These are phyloP conservation scores for Puffinus mauretanicus DNA, from an alignment of 2,113 vertebrate species.

Conservation along the genomic window DNA sequence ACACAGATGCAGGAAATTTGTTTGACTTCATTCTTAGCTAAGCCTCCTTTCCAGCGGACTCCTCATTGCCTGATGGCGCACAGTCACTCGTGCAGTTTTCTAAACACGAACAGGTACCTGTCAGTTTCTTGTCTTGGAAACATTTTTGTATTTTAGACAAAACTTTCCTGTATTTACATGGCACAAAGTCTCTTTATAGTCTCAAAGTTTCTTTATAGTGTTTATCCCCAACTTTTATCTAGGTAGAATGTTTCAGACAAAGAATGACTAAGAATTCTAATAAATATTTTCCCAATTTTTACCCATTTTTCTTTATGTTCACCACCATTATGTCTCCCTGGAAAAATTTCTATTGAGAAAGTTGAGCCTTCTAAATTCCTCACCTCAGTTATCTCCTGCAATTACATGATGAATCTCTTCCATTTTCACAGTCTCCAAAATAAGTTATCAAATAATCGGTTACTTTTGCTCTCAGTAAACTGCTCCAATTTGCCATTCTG, in stretches of 20 bases:
- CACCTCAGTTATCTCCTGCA: not conserved
- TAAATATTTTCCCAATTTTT: not conserved
- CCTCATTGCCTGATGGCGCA: not conserved
- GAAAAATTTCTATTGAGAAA: not conserved
- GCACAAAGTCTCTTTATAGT: not conserved
- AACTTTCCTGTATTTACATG: not conserved
- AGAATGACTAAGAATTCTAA: not conserved
- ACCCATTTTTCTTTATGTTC: not conserved
- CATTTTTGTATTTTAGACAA: not conserved
- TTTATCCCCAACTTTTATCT: not conserved
- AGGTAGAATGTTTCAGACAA: not conserved
- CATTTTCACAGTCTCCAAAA: not conserved
- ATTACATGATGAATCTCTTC: not conserved
- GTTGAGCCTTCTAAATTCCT: not conserved
- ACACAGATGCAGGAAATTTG: constrained; percentile 24
- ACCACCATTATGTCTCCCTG: not conserved
- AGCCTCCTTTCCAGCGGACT: not conserved
- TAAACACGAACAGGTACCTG: not conserved
- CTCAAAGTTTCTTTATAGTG: not conserved
- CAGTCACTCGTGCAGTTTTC: not conserved
- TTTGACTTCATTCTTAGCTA: constrained; percentile 7
- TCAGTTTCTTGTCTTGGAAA: not conserved
- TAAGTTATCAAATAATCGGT: not conserved
- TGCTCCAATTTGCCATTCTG: not conserved
- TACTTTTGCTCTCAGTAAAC: not conserved